Base-by-base conservation (phyloP, 2,888 invertebrate species). In the Eremobia ochroleuca region DNA sequence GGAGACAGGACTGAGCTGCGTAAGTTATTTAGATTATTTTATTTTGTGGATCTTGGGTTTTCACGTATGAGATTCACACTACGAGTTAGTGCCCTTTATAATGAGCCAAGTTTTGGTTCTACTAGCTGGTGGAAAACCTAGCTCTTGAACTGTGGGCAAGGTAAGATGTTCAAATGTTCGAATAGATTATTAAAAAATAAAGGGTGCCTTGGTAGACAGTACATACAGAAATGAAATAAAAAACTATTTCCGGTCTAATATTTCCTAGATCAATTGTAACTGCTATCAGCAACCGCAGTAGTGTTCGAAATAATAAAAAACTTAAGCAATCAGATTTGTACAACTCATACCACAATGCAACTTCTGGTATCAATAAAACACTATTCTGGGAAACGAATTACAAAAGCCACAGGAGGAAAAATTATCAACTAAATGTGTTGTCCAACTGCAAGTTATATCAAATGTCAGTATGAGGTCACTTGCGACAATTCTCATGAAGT, bases 1-100 rank as follows among this genome's bases (percentile, higher is more conserved):
- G 98, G 98, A 72, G 98, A 99, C 93, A 98, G 99, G 93, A 97
- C 98, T 70, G 98, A 99, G 95, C 97, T 99, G 85, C 99, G 99
- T 99, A 97, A 98, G 99, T 98, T 62, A 21, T 65, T 15, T 58
- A 21, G n/a, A 1, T 67, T 31, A 28, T 40, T 37, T 58, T 5
- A 9, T 40, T 28, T 75, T n/a, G 1, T 52, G 3, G 18, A 15
- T 43, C 2, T 21, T 8, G 31, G 9, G 4, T 21, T n/a, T 9
- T 25, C n/a, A 13, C 4, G 31, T 73, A 31, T 4, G 28, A 65
- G 11, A 21, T 43, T 66, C 65, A 21, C 6, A 43, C 13, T 43
- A 1, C 37, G 5, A 11, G 18, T 11, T 40, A 18, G 4, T n/a
- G 13, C 15, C 5, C 4, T 61, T 61, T 18, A 21, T 18, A 28